Evolutionary conservation across 1,140 invertebrate species (phyloP), one percentile per base, ranked within the genome.

Genomic region (Gonatopus flavifemur): DNA sequence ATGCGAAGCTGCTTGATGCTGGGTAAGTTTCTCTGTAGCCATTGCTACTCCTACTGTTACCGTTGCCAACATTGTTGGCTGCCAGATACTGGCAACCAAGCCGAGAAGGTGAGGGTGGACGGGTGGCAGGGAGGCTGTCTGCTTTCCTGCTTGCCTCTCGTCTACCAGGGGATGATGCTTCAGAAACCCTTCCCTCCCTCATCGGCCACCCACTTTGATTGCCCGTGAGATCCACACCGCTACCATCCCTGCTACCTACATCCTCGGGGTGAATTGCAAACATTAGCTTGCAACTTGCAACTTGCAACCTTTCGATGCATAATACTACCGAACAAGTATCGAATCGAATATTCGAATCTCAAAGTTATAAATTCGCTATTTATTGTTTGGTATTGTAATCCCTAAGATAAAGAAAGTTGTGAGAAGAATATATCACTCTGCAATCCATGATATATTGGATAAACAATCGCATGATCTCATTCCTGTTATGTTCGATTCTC

Each of bases 221-320:
- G 54, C 55, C 43, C 37, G 55, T 49, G 57, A 59, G 63, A 68
- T 68, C 55, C 62, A 61, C 59, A 58, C 59, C 59, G 61, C 60
- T n/a, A 60, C 46, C 58, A 52, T 54, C 43, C 37, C 53, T 49
- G 57, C 57, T 62, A 68, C 66, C 55, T 61, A 61, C 59, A 58
- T 59, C 59, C 59, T 59, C 62, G 59, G 59, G 50, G 44, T 62
- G 69, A 73, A 69, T 69, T 70, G 68, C 57, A 70, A 73, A 73
- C 65, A 71, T 69, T 71, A 64, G 59, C 62, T 66, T 60, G 62
- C 64, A 66, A 66, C 62, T 70, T 67, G 66, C 59, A 69, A 69
- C 62, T 70, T 67, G 66, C 59, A 69, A 69, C 60, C 69, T 55
- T 61, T 67, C 49, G 46, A 24, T 54, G 53, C 50, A 49, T 38